Conservation (phyloP, 1,140 invertebrate species). For the Monochamus saltuarius region DNA sequence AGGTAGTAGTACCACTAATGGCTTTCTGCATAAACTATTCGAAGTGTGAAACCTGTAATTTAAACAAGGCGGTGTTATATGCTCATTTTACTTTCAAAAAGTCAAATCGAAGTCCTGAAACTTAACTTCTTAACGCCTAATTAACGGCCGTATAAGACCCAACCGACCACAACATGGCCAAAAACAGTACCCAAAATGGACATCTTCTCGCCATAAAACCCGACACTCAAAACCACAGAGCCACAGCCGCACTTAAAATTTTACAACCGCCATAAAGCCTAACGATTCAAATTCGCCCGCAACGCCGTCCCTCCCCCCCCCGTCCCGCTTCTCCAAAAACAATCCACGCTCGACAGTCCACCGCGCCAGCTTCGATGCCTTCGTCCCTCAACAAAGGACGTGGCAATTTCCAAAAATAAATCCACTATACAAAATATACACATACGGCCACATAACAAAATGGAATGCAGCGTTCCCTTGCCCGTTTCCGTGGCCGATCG, state of each 20-base stretch:
- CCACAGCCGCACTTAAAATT: background rate
- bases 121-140: too few species aligned
- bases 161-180: too few species aligned
- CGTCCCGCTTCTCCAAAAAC: background rate
- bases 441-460: slow-evolving; percentile 47
- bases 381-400: background rate
- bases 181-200: too few species aligned
- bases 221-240: too few species aligned
- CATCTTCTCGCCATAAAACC: too few species aligned
- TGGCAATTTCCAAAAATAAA: slow-evolving; percentile 32
- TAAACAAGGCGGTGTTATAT: too few species aligned
- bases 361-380: background rate
- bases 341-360: background rate
- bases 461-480: slow-evolving; percentile 45
- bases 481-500: slow-evolving; percentile 26
- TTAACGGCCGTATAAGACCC: too few species aligned
- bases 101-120: too few species aligned
- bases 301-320: slow-evolving; percentile 1
- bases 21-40: too few species aligned
- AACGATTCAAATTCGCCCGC: background rate
- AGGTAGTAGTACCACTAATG: too few species aligned
- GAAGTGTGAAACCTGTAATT: too few species aligned
- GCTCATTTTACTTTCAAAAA: too few species aligned
- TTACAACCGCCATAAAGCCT: slow-evolving; percentile 8
- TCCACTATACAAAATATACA: slow-evolving; percentile 33